Percentiles rank a stretch among this genome's conserved stretches.
phyloP scores from a whole-genome alignment of 2,113 vertebrate genomes.

The Poeciliopsis retropinna region DNA sequence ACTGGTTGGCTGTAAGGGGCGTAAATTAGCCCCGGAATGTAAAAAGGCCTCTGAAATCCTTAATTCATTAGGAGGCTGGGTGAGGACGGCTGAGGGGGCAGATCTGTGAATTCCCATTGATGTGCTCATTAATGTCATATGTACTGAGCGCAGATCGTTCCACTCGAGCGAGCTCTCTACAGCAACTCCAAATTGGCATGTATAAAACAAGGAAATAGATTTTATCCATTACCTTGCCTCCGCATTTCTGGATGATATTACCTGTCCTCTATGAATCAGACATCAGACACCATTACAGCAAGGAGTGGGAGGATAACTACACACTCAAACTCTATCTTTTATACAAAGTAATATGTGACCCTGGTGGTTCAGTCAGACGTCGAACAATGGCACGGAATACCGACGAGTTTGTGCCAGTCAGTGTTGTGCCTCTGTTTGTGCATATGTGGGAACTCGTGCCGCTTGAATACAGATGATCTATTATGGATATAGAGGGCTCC shows the following conservation, averaged over 20 bases:
- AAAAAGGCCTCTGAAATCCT: conserved; percentile 33
- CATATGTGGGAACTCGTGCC: not conserved
- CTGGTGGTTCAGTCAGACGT: conserved; percentile 42
- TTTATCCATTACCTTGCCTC: conserved; percentile 57
- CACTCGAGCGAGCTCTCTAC: conserved; percentile 32
- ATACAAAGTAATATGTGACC: conserved; percentile 47
- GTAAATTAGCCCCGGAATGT: conserved; percentile 49
- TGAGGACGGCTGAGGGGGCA: conserved; percentile 55
- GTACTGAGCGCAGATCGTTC: conserved; percentile 23
- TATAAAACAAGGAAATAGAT: conserved; percentile 59
- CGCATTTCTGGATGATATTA: conserved; percentile 63
- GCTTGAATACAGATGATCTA: conserved; percentile 46
- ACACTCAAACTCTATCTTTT: conserved; percentile 45
- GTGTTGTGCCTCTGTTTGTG: conserved; percentile 19
- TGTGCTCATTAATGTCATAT: conserved; percentile 64
- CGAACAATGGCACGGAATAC: conserved; percentile 39
- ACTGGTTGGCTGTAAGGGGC: conserved; percentile 36
- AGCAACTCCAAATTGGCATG: conserved; percentile 57
- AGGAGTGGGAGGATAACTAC: conserved; percentile 52
- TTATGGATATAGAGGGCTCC: conserved; percentile 43
- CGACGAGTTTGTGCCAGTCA: conserved; percentile 43
- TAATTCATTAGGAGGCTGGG: conserved; percentile 47
- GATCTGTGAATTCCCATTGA: conserved; percentile 54
- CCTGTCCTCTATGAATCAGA: conserved; percentile 40
- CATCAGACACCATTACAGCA: conserved; percentile 44